Evolutionary conservation across 2,113 vertebrate species (phyloP), one percentile per base, ranked within the genome.

Genomic region (Maylandia zebra): DNA sequence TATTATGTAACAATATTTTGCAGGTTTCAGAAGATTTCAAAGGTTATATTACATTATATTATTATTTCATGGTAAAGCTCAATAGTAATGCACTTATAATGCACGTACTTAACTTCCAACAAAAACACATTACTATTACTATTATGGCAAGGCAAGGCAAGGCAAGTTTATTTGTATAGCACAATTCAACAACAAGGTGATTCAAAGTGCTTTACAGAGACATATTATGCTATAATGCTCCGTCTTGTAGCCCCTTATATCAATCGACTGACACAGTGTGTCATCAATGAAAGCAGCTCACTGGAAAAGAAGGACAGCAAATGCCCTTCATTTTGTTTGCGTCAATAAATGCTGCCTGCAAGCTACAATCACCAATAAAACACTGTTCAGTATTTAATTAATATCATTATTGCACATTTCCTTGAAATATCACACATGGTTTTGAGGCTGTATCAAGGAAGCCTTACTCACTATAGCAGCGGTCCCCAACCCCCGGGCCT

Each of bases 171-270:
- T 22, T 22, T 22, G 22, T 22, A 22, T 22, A 22, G 22, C 22
- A 22, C 22, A 22, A 22, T 22, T 22, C 22, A 22, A 22, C 22
- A 22, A 22, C 22, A 22, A 22, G 22, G 22, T 22, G 22, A 22
- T 22, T 22, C 22, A 22, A 22, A 22, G 22, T 22, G 22, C 22
- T 22, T 22, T 22, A 22, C 22, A 22, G 22, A 22, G 22, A 22
- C 22, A 22, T 48, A 76, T 30, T 30, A 32, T 30, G 10, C 16
- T 76, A 1, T 30, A 76, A 48, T 76, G 71, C 71, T 76, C 41
- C 3, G 1, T 45, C 41, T 0, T 10, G 0, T 45, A 27, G 41
- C 71, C 16, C 24, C 14, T 76, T 48, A 27, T 48, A 30, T 27
- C 43, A 76, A 50, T 30, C 17, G 16, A 76, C 24, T 3, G 9